Conservation (phyloP, 2,113 vertebrate genomes). For the Odocoileus hemionus region DNA sequence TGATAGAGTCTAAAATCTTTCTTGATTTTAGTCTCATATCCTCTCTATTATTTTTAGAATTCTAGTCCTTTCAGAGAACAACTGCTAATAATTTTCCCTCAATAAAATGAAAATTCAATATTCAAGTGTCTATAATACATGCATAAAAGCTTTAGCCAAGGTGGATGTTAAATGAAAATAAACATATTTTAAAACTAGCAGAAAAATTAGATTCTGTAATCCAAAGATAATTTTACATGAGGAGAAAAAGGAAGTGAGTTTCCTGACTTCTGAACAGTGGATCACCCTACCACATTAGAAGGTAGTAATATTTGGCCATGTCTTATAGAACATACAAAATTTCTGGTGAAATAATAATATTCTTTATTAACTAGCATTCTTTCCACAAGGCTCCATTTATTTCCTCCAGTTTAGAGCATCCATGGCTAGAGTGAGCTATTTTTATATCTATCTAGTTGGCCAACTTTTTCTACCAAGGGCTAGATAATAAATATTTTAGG, state of each 20-base stretch:
- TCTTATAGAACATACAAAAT: not conserved
- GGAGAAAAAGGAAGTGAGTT: not conserved
- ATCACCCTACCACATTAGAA: not conserved
- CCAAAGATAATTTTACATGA: not conserved
- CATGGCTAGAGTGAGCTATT: not conserved
- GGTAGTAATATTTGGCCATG: not conserved
- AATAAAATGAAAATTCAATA: not conserved
- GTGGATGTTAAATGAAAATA: not conserved
- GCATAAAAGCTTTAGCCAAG: not conserved
- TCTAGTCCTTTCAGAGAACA: not conserved
- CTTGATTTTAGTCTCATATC: not conserved
- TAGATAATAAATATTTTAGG: constrained; percentile 27
- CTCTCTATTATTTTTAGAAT: not conserved
- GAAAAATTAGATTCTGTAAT: not conserved
- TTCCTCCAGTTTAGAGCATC: not conserved
- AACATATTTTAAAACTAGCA: not conserved
- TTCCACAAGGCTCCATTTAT: not conserved
- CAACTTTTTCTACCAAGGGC: not conserved
- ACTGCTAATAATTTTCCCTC: not conserved
- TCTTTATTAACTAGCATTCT: not conserved
- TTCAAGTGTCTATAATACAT: not conserved
- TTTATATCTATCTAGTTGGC: not conserved
- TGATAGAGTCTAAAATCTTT: not conserved
- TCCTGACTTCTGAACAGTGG: not conserved
- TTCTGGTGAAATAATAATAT: not conserved